A percentile compares a stretch with the other conserved stretches of the same genome.
phyloP scores from a whole-genome alignment of 2,888 invertebrate species.

The Archips crataeganus region DNA sequence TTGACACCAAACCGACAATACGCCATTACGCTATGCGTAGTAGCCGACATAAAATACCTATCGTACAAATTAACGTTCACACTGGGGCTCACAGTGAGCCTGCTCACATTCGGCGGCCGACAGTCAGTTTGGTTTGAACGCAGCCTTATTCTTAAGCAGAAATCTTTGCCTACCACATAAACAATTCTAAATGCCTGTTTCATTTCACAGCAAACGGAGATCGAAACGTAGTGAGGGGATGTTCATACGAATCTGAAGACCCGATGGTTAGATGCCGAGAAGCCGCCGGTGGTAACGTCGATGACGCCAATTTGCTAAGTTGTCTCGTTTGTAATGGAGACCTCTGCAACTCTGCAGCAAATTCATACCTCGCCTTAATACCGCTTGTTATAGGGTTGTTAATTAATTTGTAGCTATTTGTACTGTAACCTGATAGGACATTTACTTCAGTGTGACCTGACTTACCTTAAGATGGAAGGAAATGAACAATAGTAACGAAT shows the following conservation, averaged over 20 bases:
- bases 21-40: too few relatives aligned
- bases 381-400: slow-evolving; percentile 45
- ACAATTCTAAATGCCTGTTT: background rate
- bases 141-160: too few relatives aligned
- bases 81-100: too few relatives aligned
- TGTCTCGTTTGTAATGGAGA: slow-evolving; percentile 62
- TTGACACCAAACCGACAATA: too few relatives aligned
- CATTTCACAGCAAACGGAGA: slow-evolving; percentile 57
- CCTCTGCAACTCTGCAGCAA: slow-evolving; percentile 63
- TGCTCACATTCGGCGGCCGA: too few relatives aligned
- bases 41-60: too few relatives aligned
- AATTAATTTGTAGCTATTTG: slow-evolving; percentile 34
- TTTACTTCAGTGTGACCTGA: background rate
- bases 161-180: too few relatives aligned
- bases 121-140: too few relatives aligned
- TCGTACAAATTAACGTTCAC: too few relatives aligned
- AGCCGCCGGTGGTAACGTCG: slow-evolving; percentile 49
- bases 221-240: slow-evolving; percentile 58
- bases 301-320: slow-evolving; percentile 46
- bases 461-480: too few relatives aligned
- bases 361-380: slow-evolving; percentile 47
- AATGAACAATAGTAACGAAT: too few relatives aligned
- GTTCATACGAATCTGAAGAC: slow-evolving; percentile 55
- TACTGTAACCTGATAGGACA: background rate
- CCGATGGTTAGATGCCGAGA: slow-evolving; percentile 52